Evolutionary conservation across 2,797 vertebrate species (phyloP).

Genomic region (Podarcis siculus): DNA sequence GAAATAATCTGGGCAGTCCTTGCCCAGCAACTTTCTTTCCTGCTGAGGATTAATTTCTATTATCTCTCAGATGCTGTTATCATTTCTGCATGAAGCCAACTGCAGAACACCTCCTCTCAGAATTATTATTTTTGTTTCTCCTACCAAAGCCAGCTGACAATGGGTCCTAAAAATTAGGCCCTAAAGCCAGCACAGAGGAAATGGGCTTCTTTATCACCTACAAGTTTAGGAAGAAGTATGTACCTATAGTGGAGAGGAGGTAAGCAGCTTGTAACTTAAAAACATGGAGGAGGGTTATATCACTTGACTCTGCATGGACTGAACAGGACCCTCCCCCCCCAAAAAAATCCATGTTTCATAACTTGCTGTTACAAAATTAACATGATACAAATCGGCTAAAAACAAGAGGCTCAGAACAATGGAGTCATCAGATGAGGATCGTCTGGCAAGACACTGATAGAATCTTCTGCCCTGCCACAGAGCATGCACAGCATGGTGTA

Average conservation of each 20-base stretch:
- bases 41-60: not conserved
- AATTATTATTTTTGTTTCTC: not conserved
- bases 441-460: slow-evolving; percentile 92
- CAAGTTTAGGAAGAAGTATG: not conserved
- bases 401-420: slow-evolving; percentile 80
- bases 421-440: slow-evolving; percentile 93
- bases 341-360: not conserved
- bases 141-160: not conserved
- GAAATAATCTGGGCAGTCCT: not conserved
- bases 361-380: not conserved
- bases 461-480: slow-evolving; percentile 95
- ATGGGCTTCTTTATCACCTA: not conserved
- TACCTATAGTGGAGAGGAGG: not conserved
- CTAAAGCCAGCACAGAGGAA: not conserved
- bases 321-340: not conserved
- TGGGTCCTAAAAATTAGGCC: not conserved
- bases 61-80: not conserved
- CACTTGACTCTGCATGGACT: not conserved
- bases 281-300: not conserved
- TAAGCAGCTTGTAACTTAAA: not conserved
- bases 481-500: slow-evolving; percentile 98
- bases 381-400: slow-evolving; percentile 12
- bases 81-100: not conserved
- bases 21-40: not conserved
- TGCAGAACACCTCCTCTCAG: not conserved